Evolutionary conservation across 1,140 invertebrate species (phyloP).

Genomic region (Caenorhabditis brenneri): DNA sequence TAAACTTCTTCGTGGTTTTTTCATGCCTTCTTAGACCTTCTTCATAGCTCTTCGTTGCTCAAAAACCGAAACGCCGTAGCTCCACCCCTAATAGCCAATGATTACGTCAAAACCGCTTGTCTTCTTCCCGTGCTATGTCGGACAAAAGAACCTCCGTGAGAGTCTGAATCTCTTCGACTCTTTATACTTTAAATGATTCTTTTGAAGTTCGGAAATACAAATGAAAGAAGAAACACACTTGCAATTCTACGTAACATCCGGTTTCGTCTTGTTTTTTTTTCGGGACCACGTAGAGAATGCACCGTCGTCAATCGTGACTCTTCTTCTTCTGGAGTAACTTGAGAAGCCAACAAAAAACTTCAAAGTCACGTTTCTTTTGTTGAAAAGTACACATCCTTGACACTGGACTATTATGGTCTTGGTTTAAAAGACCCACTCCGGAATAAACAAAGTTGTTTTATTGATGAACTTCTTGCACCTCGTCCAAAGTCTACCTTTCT

Average conservation of each 20-base stretch:
- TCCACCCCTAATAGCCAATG: constrained; percentile 28
- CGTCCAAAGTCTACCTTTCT: too few species aligned
- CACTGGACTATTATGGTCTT: not conserved
- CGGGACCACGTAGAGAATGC: not conserved
- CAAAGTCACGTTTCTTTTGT: constrained; percentile 1
- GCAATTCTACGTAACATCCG: constrained; percentile 25
- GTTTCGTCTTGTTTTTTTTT: constrained; percentile 37
- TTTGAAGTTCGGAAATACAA: constrained; percentile 26
- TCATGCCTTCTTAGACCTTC: not conserved
- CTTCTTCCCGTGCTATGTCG: not conserved
- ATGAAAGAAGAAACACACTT: not conserved
- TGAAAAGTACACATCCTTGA: not conserved
- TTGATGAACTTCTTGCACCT: not conserved
- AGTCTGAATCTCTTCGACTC: constrained; percentile 3
- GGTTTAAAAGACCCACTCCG: not conserved
- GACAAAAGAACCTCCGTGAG: constrained; percentile 26
- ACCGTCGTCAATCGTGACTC: constrained; percentile 15
- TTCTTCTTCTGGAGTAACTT: not conserved
- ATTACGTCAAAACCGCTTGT: constrained; percentile 31
- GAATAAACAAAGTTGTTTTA: too few species aligned
- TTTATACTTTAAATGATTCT: not conserved
- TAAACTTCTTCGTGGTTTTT: not conserved
- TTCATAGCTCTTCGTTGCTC: constrained; percentile 21
- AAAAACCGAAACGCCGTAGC: constrained; percentile 3
- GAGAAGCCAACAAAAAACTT: not conserved